A percentile compares a stretch with the other conserved stretches of the same genome.
Evolutionary conservation across 2,113 vertebrate genomes (phyloP).

Genomic region (Collichthys lucidus): DNA sequence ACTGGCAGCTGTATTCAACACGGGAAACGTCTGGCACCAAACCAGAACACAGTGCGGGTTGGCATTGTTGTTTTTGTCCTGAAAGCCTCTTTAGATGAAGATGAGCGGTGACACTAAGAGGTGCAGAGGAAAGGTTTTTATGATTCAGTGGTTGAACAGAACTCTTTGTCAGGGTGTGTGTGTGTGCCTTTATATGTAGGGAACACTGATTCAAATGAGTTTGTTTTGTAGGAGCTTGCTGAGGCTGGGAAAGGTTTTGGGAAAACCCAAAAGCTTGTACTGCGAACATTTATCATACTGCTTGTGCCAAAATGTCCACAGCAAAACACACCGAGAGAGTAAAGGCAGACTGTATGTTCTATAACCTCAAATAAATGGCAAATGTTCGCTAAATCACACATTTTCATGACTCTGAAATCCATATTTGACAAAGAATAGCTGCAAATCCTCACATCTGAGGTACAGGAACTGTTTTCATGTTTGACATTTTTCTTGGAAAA

Average conservation of each 20-base stretch:
- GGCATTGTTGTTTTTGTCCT: slow-evolving; percentile 52
- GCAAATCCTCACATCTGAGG: neutral
- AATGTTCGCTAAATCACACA: neutral
- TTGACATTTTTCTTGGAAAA: neutral
- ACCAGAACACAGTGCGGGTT: slow-evolving; percentile 53
- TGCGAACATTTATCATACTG: slow-evolving; percentile 11
- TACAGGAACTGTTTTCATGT: too few relatives aligned
- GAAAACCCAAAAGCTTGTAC: slow-evolving; percentile 18
- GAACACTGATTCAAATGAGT: slow-evolving; percentile 40
- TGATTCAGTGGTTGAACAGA: slow-evolving; percentile 53
- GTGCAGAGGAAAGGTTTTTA: slow-evolving; percentile 49
- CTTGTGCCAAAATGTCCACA: neutral
- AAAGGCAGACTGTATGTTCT: neutral
- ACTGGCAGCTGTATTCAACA: slow-evolving; percentile 68
- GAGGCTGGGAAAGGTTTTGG: slow-evolving; percentile 45
- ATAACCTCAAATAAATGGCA: neutral
- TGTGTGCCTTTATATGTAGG: neutral
- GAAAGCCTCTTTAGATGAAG: slow-evolving; percentile 60
- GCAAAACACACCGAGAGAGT: neutral
- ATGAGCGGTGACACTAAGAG: slow-evolving; percentile 51
- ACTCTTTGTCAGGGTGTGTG: slow-evolving; percentile 8
- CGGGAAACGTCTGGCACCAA: slow-evolving; percentile 52
- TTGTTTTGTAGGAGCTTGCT: slow-evolving; percentile 32
- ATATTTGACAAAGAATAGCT: neutral
- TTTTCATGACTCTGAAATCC: too few relatives aligned